Evolutionary conservation across 2,797 vertebrate genomes (phyloP), one percentile per base, ranked within the genome.

Genomic region (Valencia hispanica): DNA sequence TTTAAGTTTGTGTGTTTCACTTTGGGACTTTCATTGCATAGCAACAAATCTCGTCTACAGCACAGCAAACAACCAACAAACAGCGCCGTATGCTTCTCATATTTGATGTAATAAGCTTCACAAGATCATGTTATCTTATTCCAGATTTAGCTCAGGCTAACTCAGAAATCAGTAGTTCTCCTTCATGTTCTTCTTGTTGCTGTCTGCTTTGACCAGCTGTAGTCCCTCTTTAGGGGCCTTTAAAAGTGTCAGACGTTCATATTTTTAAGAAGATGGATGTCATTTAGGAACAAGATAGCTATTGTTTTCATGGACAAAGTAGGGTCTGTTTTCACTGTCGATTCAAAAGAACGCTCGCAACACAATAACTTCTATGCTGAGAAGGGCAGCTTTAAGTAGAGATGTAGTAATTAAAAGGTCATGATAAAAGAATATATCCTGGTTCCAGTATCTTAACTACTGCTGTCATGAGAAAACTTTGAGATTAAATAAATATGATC

Each of bases 261-360:
- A 80, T 86, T 92, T n/a, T 87, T 82, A 87, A 83, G 74, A 86
- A 65, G 63, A 83, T 70, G 81, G 80, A 48, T 71, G 79, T 81
- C 73, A 50, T 70, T 84, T 41, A 43, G 43, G 73, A 86, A 94
- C 93, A 94, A 91, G 80, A 77, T 61, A 50, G 25, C 66, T 73
- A 72, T 87, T 93, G 90, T 94, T 83, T 79, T 41, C 72, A 74
- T 36, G 27, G 66, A 89, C 79, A 88, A 82, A 88, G 79, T 30
- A 73, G 61, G 30, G 61, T 69, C 81, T 89, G 61, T 87, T 77
- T 86, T 79, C 69, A 8, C 70, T 72, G 55, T 18, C 43, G 68
- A 78, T 18, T 66, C 27, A 0, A 57, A 51, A 10, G 0, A 47
- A 80, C 51, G 11, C 51, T 76, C 25, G 51, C 22, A 70, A 30